Percentiles rank a stretch among this genome's conserved stretches.
phyloP scores from a whole-genome alignment of 2,113 vertebrate species.

The Prunella himalayana region DNA sequence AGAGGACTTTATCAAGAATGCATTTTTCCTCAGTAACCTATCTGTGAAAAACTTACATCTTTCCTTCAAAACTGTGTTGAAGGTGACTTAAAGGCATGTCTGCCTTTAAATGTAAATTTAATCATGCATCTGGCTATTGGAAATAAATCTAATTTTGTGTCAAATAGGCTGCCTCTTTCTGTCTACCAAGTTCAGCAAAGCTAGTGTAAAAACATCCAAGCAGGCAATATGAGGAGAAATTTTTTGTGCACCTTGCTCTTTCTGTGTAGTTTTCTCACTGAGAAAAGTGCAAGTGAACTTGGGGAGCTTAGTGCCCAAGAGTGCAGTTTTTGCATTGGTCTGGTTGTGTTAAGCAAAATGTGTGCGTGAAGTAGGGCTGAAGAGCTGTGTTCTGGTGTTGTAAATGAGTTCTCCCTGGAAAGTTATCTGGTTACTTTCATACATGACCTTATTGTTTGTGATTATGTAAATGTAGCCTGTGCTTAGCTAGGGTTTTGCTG shows the following conservation, averaged over 20 bases:
- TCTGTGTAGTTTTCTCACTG: neutral
- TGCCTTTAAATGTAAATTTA: neutral
- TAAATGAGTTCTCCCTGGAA: neutral
- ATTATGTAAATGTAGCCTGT: slow-evolving; percentile 13
- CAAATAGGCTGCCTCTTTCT: neutral
- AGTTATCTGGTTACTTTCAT: slow-evolving; percentile 6
- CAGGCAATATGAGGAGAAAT: neutral
- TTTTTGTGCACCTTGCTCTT: neutral
- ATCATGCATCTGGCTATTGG: neutral
- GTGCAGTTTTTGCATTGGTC: neutral
- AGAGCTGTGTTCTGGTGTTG: neutral
- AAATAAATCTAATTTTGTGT: neutral
- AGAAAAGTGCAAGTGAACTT: neutral
- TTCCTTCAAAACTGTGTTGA: neutral
- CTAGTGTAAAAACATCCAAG: neutral
- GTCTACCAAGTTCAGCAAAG: neutral
- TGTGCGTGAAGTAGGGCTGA: neutral
- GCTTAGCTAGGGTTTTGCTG: neutral
- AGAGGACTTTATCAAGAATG: neutral
- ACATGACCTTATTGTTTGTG: neutral
- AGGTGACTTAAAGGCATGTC: neutral
- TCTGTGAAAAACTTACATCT: neutral
- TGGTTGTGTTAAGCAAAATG: neutral
- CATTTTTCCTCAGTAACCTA: neutral
- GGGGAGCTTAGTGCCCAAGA: neutral